Evolutionary conservation across 2,888 invertebrate genomes (phyloP).

Genomic region (Apoda limacodes): DNA sequence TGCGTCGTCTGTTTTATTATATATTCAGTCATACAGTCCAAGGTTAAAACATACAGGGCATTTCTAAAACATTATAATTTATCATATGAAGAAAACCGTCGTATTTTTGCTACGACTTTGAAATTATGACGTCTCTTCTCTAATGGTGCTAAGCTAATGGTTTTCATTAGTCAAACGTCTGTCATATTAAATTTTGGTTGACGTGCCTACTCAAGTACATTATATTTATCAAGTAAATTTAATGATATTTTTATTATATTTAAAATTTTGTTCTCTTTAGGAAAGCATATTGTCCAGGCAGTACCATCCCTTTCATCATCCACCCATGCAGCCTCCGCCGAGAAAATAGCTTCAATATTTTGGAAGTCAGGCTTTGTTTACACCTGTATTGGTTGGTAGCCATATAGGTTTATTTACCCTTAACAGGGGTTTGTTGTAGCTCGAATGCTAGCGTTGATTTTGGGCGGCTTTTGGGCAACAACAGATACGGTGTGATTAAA

Average conservation of each 20-base stretch:
- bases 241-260: neutral
- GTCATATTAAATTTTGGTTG: too few relatives aligned
- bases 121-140: too few relatives aligned
- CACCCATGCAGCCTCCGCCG: constrained; percentile 46
- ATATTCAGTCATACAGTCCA: too few relatives aligned
- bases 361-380: constrained; percentile 31
- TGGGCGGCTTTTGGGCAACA: neutral
- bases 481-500: too few relatives aligned
- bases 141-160: too few relatives aligned
- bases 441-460: constrained; percentile 1
- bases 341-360: constrained; percentile 25
- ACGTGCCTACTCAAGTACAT: neutral
- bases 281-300: constrained; percentile 48
- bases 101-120: too few relatives aligned
- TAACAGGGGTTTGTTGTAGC: constrained; percentile 23
- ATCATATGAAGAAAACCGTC: too few relatives aligned
- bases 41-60: too few relatives aligned
- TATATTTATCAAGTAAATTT: too few relatives aligned
- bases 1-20: too few relatives aligned
- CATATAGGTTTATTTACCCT: constrained; percentile 31
- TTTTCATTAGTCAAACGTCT: too few relatives aligned
- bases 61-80: too few relatives aligned
- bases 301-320: constrained; percentile 60
- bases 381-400: constrained; percentile 40
- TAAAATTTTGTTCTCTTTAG: constrained; percentile 27